Conservation (phyloP, 1,140 invertebrate species). For the Zaprionus kolodkinae region DNA sequence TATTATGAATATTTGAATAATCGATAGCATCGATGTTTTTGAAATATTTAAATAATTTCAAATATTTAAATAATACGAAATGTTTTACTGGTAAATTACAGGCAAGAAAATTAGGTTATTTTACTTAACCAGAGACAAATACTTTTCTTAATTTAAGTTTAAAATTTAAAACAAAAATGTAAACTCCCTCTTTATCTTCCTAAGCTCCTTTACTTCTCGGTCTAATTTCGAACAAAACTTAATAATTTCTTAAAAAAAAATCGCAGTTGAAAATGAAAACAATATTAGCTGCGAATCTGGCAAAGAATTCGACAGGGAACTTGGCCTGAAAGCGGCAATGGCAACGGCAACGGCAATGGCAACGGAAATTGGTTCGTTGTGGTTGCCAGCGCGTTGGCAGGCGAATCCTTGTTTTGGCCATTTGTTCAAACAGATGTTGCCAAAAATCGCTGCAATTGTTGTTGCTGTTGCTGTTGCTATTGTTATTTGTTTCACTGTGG, state of each 20-base stretch:
- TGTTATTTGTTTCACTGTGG: slow-evolving; percentile 65
- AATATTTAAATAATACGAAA: too few species aligned
- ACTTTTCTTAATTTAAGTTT: too few species aligned
- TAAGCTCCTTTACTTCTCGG: too few species aligned
- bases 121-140: too few species aligned
- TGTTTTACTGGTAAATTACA: too few species aligned
- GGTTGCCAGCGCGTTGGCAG: slow-evolving; percentile 11
- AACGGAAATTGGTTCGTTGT: slow-evolving; percentile 47
- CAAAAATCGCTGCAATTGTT: slow-evolving; percentile 43
- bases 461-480: slow-evolving; percentile 19
- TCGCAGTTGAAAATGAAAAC: background rate
- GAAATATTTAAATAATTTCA: too few species aligned
- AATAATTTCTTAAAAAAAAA: slow-evolving; percentile 14
- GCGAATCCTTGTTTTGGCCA: slow-evolving; percentile 62
- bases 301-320: slow-evolving; percentile 16
- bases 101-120: too few species aligned
- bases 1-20: too few species aligned
- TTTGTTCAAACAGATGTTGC: slow-evolving; percentile 75
- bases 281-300: slow-evolving; percentile 3
- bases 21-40: too few species aligned
- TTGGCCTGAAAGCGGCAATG: slow-evolving; percentile 6
- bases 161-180: too few species aligned
- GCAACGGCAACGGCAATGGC: slow-evolving; percentile 14
- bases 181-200: too few species aligned
- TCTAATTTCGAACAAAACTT: background rate